Percentiles rank a stretch among this genome's conserved stretches.
Evolutionary conservation across 2,113 vertebrate species (phyloP).

Genomic region (Prunella fulvescens): DNA sequence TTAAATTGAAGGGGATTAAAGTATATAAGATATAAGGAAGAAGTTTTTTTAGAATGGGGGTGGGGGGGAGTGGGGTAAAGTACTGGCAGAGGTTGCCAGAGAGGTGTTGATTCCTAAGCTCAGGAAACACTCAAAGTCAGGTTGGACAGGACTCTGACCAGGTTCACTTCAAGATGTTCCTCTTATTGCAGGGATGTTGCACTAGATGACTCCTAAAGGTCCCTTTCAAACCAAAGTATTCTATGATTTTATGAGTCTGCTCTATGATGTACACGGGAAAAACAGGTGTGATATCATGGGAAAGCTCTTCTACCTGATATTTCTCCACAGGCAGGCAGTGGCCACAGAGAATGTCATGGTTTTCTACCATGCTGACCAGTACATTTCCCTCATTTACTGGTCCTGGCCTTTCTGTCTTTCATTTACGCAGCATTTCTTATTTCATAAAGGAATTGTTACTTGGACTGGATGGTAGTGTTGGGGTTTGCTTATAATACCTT

Average conservation of each 20-base stretch:
- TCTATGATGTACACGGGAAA: neutral
- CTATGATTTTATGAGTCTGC: neutral
- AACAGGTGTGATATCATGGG: neutral
- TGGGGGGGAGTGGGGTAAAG: rapidly evolving
- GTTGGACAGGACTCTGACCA: neutral
- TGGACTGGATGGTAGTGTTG: neutral
- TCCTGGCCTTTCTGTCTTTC: neutral
- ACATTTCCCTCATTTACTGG: neutral
- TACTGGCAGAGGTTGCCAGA: neutral
- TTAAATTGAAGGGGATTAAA: neutral
- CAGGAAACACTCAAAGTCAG: neutral
- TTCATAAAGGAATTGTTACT: neutral
- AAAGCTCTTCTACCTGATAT: neutral
- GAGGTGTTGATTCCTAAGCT: neutral
- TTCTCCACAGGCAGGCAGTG: neutral
- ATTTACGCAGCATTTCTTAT: neutral
- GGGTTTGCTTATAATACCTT: neutral
- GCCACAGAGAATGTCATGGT: too few species aligned
- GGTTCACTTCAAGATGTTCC: neutral
- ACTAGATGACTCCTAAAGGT: neutral
- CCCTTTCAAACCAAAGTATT: neutral
- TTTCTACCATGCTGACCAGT: neutral
- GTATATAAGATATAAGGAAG: neutral
- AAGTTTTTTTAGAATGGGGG: neutral
- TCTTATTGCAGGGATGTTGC: neutral